Percentiles rank a stretch among this genome's conserved stretches.
These are phyloP conservation scores for Seriola dumerili DNA, from an alignment of 2,113 vertebrate genomes.

Conservation along the genomic window DNA sequence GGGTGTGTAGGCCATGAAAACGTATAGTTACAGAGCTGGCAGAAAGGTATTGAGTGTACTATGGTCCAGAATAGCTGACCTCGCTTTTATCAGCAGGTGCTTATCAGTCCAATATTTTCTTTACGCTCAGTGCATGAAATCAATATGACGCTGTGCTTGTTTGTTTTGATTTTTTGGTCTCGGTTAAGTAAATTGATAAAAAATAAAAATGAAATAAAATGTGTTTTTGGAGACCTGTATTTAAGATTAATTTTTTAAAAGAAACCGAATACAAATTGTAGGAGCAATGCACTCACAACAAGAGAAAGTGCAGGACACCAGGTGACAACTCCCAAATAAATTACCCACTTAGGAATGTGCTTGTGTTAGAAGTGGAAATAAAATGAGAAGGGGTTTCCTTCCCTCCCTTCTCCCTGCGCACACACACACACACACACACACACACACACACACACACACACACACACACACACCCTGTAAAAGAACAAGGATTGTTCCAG, in stretches of 20 bases:
- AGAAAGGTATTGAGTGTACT: conserved; percentile 53
- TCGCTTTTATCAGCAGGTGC: conserved; percentile 42
- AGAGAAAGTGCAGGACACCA: conserved; percentile 13
- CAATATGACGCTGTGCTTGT: background rate
- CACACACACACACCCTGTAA: conserved; percentile 11
- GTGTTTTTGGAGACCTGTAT: background rate
- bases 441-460: background rate
- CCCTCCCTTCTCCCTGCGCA: background rate
- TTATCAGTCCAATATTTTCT: conserved; percentile 41
- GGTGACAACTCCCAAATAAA: conserved; percentile 40
- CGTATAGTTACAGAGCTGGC: conserved; percentile 48
- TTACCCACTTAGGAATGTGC: conserved; percentile 36
- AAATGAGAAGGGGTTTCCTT: conserved; percentile 1
- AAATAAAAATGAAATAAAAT: background rate
- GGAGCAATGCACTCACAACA: background rate
- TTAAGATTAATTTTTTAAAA: background rate
- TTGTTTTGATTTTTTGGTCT: background rate
- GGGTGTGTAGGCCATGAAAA: conserved; percentile 41
- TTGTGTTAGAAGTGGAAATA: conserved; percentile 39
- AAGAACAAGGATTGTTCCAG: background rate
- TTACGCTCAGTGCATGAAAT: conserved; percentile 9
- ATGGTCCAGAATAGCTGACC: conserved; percentile 62
- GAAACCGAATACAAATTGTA: background rate
- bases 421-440: conserved; percentile 23
- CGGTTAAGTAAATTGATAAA: background rate